phyloP scores from a whole-genome alignment of 2,113 vertebrate genomes.

The Mus spicilegus region DNA sequence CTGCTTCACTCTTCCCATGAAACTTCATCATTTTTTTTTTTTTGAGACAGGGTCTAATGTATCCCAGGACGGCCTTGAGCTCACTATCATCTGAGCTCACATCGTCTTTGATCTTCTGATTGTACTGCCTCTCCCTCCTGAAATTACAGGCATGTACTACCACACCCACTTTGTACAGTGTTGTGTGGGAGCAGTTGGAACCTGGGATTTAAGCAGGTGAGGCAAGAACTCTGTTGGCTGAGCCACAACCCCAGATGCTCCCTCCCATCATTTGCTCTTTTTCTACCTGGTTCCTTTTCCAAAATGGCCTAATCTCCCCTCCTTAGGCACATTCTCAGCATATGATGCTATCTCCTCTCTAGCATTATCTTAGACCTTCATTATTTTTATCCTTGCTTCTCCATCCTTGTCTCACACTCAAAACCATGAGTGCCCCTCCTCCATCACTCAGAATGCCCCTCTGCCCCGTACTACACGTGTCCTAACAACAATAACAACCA shows the following conservation, averaged over 20 bases:
- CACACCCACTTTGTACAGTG: not conserved
- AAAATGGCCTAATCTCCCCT: not conserved
- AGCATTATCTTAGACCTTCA: not conserved
- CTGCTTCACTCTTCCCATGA: not conserved
- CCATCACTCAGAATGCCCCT: not conserved
- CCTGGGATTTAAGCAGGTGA: not conserved
- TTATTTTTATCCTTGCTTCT: not conserved
- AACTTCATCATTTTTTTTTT: not conserved
- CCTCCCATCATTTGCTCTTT: not conserved
- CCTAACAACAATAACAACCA: not conserved
- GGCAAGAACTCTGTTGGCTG: too few relatives aligned
- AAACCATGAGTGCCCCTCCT: not conserved
- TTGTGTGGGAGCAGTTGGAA: not conserved
- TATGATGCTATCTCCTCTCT: not conserved
- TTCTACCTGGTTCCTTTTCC: not conserved
- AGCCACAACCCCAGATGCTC: too few relatives aligned
- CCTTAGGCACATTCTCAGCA: not conserved
- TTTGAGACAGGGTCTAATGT: not conserved
- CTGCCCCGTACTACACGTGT: not conserved
- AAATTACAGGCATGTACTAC: not conserved
- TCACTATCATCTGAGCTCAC: not conserved
- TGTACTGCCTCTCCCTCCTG: not conserved
- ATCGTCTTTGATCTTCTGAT: not conserved
- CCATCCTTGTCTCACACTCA: not conserved
- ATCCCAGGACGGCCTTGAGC: not conserved